Evolutionary conservation across 2,888 invertebrate genomes (phyloP).

Genomic region (Ischnus inquisitorius): DNA sequence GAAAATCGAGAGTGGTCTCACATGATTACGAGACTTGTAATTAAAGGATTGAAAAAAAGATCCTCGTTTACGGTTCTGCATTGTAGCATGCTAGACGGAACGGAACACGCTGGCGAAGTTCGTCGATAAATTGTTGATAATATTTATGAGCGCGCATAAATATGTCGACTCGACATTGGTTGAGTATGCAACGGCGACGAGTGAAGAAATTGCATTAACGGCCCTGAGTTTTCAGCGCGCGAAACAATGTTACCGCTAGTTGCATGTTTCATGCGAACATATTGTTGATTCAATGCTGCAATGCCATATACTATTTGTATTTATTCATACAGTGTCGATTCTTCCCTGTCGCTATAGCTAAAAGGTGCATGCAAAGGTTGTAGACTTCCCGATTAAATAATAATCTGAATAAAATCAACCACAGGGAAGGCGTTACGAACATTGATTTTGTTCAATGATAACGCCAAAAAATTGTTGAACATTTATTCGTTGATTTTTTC

Average conservation of each 20-base stretch:
- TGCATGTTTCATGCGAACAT: constrained; percentile 15
- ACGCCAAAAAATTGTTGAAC: too few relatives aligned
- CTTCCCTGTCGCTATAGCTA: background rate
- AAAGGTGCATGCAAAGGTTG: too few relatives aligned
- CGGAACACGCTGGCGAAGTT: constrained; percentile 15
- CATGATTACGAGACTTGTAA: constrained; percentile 13
- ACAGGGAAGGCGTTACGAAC: too few relatives aligned
- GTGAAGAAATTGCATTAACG: constrained; percentile 60
- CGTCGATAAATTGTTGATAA: constrained; percentile 52
- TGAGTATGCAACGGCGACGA: constrained; percentile 49
- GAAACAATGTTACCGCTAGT: constrained; percentile 50
- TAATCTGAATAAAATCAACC: too few relatives aligned
- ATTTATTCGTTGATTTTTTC: too few relatives aligned
- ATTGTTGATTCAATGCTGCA: constrained; percentile 11
- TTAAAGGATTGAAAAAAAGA: constrained; percentile 34
- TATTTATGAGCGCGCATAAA: constrained; percentile 65
- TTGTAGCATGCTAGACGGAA: constrained; percentile 8
- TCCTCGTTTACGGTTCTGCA: constrained; percentile 29
- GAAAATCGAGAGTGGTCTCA: constrained; percentile 24
- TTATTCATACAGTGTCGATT: background rate
- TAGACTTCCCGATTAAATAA: too few relatives aligned
- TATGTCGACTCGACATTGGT: constrained; percentile 42
- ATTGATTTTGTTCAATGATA: too few relatives aligned
- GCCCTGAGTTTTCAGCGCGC: constrained; percentile 20
- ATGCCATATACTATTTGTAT: background rate